Percentiles rank a stretch among this genome's conserved stretches.
Evolutionary conservation across 2,797 vertebrate genomes (phyloP).

Genomic region (Natrix natrix): DNA sequence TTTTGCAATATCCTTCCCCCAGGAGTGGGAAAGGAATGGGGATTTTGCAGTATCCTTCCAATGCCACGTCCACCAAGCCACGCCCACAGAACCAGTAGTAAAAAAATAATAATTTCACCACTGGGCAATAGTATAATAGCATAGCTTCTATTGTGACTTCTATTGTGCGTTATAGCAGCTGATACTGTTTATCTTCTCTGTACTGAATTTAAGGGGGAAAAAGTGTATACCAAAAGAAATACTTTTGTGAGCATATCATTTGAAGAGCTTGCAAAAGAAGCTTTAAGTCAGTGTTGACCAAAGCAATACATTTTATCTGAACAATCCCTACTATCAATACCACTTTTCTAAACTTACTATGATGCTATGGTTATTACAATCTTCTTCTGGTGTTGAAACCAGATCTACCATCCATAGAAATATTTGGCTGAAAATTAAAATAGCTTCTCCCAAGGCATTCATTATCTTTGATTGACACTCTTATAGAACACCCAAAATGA

Average conservation of each 20-base stretch:
- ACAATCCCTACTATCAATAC: background rate
- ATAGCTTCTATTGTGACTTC: slow-evolving; percentile 54
- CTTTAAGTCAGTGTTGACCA: background rate
- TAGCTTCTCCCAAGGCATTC: background rate
- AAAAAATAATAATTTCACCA: background rate
- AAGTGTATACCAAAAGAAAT: slow-evolving; percentile 41
- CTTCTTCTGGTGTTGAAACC: background rate
- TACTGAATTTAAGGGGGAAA: slow-evolving; percentile 34
- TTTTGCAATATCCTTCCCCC: too few species aligned
- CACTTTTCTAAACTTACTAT: background rate
- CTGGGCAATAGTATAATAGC: slow-evolving; percentile 61
- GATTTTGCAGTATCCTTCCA: too few species aligned
- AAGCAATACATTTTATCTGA: background rate
- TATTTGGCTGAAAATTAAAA: background rate
- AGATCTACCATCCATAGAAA: background rate
- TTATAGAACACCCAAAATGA: background rate
- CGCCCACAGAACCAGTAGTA: too few species aligned
- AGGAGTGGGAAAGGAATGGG: too few species aligned
- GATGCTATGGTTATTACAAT: background rate
- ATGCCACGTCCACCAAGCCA: too few species aligned
- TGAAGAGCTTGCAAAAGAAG: background rate
- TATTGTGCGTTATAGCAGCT: slow-evolving; percentile 33
- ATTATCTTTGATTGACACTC: background rate
- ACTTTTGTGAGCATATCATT: slow-evolving; percentile 8
- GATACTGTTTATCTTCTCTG: slow-evolving; percentile 46